Evolutionary conservation across 1,140 invertebrate genomes (phyloP).

Genomic region (Drosophila pseudoobscura): DNA sequence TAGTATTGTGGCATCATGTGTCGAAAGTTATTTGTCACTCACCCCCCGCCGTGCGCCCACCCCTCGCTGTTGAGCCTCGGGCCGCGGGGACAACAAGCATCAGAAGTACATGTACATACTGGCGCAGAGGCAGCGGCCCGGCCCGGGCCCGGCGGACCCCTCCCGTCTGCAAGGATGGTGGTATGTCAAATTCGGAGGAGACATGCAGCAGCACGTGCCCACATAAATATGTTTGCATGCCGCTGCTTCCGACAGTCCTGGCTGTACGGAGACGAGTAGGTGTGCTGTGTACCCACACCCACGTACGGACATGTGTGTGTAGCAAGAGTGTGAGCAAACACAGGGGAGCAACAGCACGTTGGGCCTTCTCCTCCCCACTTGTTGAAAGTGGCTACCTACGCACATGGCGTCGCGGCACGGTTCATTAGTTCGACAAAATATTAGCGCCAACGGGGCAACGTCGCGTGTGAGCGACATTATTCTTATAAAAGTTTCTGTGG

Average conservation of each 20-base stretch:
- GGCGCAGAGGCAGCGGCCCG: constrained; percentile 7
- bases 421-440: constrained; percentile 62
- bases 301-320: background rate
- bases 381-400: constrained; percentile 21
- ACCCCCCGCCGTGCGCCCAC: background rate
- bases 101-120: constrained; percentile 17
- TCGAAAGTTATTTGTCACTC: constrained; percentile 58
- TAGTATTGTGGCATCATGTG: constrained; percentile 49
- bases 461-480: constrained; percentile 61
- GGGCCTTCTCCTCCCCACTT: constrained; percentile 11
- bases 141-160: constrained; percentile 7
- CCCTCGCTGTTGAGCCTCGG: background rate
- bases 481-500: constrained; percentile 13
- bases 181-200: constrained; percentile 58
- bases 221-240: constrained; percentile 61
- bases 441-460: constrained; percentile 60
- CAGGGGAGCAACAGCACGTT: constrained; percentile 2
- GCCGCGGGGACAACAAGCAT: constrained; percentile 25
- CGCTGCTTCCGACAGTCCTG: constrained; percentile 21
- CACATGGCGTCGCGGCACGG: constrained; percentile 35
- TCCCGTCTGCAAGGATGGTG: constrained; percentile 19
- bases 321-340: constrained; percentile 6
- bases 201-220: constrained; percentile 59
- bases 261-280: background rate
- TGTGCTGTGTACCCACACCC: too few relatives aligned